Percentiles rank a stretch among this genome's conserved stretches.
Evolutionary conservation across 2,797 vertebrate genomes (phyloP).

Genomic region (Cossypha caffra): DNA sequence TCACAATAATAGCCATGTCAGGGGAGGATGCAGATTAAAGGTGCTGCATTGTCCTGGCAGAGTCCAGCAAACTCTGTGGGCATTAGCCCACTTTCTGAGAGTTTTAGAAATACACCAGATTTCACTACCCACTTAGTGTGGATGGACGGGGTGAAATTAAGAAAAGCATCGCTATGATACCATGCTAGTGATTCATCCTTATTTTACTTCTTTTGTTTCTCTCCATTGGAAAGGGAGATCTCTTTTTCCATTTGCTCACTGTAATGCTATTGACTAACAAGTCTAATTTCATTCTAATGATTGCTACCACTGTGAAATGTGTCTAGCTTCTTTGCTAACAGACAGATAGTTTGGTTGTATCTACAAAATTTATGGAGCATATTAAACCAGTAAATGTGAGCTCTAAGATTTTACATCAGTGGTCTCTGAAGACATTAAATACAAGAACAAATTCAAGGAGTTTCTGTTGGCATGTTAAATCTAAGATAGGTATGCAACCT

Average conservation of each 20-base stretch:
- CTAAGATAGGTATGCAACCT: background rate
- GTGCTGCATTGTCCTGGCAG: background rate
- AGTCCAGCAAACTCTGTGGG: background rate
- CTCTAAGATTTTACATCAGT: constrained; percentile 46
- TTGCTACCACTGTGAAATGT: constrained; percentile 2
- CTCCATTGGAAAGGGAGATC: background rate
- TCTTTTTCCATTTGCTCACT: background rate
- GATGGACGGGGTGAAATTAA: background rate
- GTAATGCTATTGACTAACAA: constrained; percentile 43
- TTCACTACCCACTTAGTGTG: background rate
- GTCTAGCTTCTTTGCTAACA: constrained; percentile 38
- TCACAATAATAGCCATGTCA: background rate
- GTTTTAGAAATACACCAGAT: background rate
- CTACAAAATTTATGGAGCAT: constrained; percentile 57
- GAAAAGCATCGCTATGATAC: background rate
- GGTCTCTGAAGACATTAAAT: constrained; percentile 23
- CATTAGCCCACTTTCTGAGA: background rate
- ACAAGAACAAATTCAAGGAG: constrained; percentile 24
- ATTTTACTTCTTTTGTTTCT: background rate
- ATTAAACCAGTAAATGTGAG: constrained; percentile 34
- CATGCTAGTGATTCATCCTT: background rate
- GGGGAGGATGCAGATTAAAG: background rate
- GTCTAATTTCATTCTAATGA: constrained; percentile 44
- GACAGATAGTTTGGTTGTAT: constrained; percentile 40
- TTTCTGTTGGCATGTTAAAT: background rate